Evolutionary conservation across 2,888 invertebrate species (phyloP), one percentile per base, ranked within the genome.

Genomic region (Pseudococcus longispinus): DNA sequence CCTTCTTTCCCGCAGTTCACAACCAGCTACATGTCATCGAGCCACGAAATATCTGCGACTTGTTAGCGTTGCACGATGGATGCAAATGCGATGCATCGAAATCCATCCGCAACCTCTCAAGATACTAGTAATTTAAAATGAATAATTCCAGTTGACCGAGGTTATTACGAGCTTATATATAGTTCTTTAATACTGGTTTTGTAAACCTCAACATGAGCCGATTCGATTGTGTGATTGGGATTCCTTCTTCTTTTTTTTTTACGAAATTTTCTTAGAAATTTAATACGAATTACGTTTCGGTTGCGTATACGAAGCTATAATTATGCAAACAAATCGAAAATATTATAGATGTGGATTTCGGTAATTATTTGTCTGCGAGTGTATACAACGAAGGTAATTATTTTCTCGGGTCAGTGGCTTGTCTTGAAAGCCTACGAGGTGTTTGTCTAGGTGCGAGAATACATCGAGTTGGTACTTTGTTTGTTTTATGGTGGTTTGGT

Each of bases 351-450:
- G 37, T 80, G 9, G 23, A 60, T 60, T 80, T 80, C 42, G 42
- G 42, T 80, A 80, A 80, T 80, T 80, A 80, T 80, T 80, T 42
- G 42, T 42, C 77, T 80, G 77, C n/a, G 37, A 1, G 11, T 20
- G 37, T 5, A 37, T 37, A 6, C n/a, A 70, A 80, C 77, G 42
- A 80, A 80, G 20, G 23, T 80, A 42, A 80, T 80, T 80, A 80
- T 80, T 42, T 80, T 80, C 37, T 42, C 77, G 42, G 77, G 77
- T 80, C 77, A 80, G 77, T 80, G 77, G 37, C 77, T 80, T 37
- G 32, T 4, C 77, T 26, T 26, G 29, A 80, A 80, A 80, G 77
- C 77, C 42, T 37, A 42, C n/a, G 13, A 80, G 42, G 77, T 80
- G 77, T 80, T 80, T 74, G 42, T 80, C 29, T 42, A 80, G 20